Evolutionary conservation across 2,888 invertebrate species (phyloP).

Genomic region (Andricus curvator): DNA sequence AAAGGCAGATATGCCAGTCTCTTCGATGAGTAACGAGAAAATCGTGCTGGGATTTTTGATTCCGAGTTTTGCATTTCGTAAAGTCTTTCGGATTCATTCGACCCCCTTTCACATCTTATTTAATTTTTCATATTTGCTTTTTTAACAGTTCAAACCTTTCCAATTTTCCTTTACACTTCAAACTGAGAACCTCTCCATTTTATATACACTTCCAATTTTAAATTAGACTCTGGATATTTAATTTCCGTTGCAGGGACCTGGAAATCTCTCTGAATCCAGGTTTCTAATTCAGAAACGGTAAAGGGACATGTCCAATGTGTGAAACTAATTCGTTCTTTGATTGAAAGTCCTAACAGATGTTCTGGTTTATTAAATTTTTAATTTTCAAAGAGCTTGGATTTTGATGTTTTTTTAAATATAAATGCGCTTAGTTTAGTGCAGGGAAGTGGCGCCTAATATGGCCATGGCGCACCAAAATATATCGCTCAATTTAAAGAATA

Average conservation of each 20-base stretch:
- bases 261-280: neutral
- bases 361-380: too few relatives aligned
- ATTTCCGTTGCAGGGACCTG: neutral
- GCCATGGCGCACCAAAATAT: too few relatives aligned
- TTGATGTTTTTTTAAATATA: neutral
- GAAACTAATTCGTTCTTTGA: too few relatives aligned
- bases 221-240: too few relatives aligned
- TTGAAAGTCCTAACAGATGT: too few relatives aligned
- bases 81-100: slow-evolving; percentile 21
- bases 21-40: slow-evolving; percentile 38
- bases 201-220: too few relatives aligned
- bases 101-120: slow-evolving; percentile 3
- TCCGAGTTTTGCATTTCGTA: slow-evolving; percentile 24
- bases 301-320: neutral
- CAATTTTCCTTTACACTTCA: too few relatives aligned
- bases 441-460: too few relatives aligned
- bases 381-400: neutral
- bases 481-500: too few relatives aligned
- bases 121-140: neutral
- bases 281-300: neutral
- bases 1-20: slow-evolving; percentile 18
- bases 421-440: neutral
- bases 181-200: too few relatives aligned
- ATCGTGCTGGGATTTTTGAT: slow-evolving; percentile 29
- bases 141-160: too few relatives aligned